phyloP scores from a whole-genome alignment of 1,140 invertebrate species.

The Pemphigus obesinymphae region DNA sequence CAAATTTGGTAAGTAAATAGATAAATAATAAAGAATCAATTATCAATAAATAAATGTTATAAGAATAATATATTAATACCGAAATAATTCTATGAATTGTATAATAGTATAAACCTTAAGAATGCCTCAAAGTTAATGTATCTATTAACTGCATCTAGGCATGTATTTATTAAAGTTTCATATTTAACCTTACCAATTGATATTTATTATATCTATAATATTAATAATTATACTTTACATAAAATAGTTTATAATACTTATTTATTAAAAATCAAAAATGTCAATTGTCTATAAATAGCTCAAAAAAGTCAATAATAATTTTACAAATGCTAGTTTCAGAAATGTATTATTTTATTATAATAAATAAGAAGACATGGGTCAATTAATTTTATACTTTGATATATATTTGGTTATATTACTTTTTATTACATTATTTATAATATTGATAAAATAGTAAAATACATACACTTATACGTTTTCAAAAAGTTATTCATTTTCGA shows the following conservation, averaged over 20 bases:
- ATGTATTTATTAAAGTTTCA: constrained; percentile 11
- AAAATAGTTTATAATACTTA: too few relatives aligned
- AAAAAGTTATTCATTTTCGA: too few relatives aligned
- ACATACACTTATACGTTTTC: not conserved
- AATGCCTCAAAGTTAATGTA: constrained; percentile 4
- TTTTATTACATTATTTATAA: constrained; percentile 1
- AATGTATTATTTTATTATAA: too few relatives aligned
- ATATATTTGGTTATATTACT: too few relatives aligned
- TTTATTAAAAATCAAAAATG: too few relatives aligned
- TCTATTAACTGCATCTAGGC: not conserved
- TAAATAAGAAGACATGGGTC: too few relatives aligned
- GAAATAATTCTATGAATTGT: not conserved
- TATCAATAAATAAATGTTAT: constrained; percentile 4
- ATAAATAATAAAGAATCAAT: not conserved
- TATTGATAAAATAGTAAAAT: not conserved
- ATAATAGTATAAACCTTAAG: constrained; percentile 1
- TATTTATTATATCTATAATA: constrained; percentile 13
- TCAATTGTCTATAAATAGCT: too few relatives aligned
- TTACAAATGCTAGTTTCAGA: not conserved
- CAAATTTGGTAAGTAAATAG: constrained; percentile 2
- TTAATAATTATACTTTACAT: too few relatives aligned
- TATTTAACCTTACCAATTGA: constrained; percentile 13
- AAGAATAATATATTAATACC: constrained; percentile 1
- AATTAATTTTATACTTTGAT: too few relatives aligned
- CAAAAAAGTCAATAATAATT: not conserved